Evolutionary conservation across 2,797 vertebrate species (phyloP), one percentile per base, ranked within the genome.

Genomic region (Syngnathus acus): DNA sequence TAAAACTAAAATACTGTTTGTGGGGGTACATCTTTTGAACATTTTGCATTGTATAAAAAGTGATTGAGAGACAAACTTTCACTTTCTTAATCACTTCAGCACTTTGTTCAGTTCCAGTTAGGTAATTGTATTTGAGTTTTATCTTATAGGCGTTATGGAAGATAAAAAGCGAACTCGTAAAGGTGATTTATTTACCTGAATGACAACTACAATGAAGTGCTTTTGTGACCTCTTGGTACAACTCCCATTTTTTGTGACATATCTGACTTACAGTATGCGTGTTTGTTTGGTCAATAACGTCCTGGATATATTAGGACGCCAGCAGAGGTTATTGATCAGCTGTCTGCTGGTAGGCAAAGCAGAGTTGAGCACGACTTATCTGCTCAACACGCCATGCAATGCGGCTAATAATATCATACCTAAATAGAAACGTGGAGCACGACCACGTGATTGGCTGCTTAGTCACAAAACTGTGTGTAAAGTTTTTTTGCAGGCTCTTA

Each of bases 381-480:
- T 45, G 21, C 39, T 42, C 59, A 61, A 61, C 39, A 61, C 37
- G 37, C 60, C 21, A 43, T 62, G 40, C 43, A 39, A 39, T 39
- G 19, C 11, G 57, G 26, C 37, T 40, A 40, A 48, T 21, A 40
- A 48, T 42, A 21, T 60, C 39, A 43, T 13, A 42, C 11, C n/a
- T 14, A 21, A 42, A 21, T 23, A 23, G 23, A 14, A 32, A 13
- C 4, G 19, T 19, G 19, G n/a, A 21, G 39, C 37, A 5, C 37
- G 38, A 21, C 53, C 6, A 23, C 19, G 37, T 19, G 54, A 11
- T 64, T 43, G 59, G 75, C 67, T 58, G 65, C 43, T 16, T n/a
- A 62, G 3, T 68, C 60, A 6, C 9, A 13, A 26, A 17, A 21
- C 4, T 26, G 39, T 42, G 50, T 39, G 19, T 50, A 68, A 11